Conservation (phyloP, 2,888 invertebrate species). For the Hymenopus coronatus region DNA sequence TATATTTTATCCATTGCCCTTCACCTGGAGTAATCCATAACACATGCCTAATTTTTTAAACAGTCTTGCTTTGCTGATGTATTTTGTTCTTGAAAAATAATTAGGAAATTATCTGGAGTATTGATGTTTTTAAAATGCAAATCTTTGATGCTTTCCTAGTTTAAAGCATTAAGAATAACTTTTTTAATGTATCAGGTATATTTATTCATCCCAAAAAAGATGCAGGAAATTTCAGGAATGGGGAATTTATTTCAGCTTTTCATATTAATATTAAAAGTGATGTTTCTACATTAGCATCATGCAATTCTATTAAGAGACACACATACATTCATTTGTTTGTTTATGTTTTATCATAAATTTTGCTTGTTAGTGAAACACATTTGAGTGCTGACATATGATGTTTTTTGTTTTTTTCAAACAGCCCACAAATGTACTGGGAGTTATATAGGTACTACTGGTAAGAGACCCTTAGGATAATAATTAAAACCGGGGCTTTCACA, state of each 20-base stretch:
- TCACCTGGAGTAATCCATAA: neutral
- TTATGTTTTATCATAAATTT: neutral
- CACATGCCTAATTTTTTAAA: neutral
- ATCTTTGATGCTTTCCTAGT: neutral
- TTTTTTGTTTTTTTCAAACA: conserved; percentile 45
- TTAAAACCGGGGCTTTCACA: conserved; percentile 33
- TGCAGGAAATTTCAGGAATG: too few relatives aligned
- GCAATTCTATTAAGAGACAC: neutral
- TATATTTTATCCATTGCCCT: neutral
- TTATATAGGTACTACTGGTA: conserved; percentile 53
- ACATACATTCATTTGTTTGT: neutral
- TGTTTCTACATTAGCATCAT: neutral
- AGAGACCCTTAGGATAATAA: conserved; percentile 41
- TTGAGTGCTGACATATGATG: conserved; percentile 25
- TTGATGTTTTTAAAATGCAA: neutral
- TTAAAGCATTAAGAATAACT: too few relatives aligned
- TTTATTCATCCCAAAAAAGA: too few relatives aligned
- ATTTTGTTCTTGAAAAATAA: neutral
- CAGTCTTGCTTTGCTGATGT: neutral
- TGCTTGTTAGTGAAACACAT: neutral
- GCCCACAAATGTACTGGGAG: conserved; percentile 52
- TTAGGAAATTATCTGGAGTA: neutral
- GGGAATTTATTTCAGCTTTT: neutral
- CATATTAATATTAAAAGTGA: neutral
- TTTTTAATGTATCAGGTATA: too few relatives aligned